Base-by-base conservation (phyloP, 64 coral and sea anemone genomes). In the Acropora yongei region DNA sequence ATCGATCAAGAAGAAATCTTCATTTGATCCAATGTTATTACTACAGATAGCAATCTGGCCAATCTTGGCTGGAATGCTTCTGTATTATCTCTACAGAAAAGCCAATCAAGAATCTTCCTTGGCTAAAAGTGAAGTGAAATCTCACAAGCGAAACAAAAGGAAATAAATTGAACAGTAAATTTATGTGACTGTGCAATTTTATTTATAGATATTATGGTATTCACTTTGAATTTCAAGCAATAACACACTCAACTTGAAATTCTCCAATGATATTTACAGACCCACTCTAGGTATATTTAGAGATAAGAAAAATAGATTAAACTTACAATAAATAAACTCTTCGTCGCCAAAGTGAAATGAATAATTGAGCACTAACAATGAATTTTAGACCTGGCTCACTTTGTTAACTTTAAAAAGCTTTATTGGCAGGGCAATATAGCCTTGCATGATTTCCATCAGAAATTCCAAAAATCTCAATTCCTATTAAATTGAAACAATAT, bases 1-100 rank as follows among this genome's bases (percentile, higher is more conserved):
- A 45, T 17, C 78, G 0, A 93, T 93, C 3, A 85, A 72, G 19
- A 76, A 45, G 44, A 93, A 87, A 19, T 85, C 83, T 44, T 77
- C 78, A 1, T 85, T 93, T n/a, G 91, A 93, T 58, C 58, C 85
- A 58, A 58, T 58, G 72, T 20, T 76, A 63, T 30, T 87, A 41
- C 49, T 85, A 4, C 91, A 93, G 58, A 68, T 93, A 80, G 80
- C 65, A 4, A 69, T 77, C 8, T 93, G 91, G 91, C 91, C 91
- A 47, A 50, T 85, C 40, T 5, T 93, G 7, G 91, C 44, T 50
- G 53, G 75, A 78, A 1, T 93, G 11, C 4, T 93, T 8, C 16
- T 86, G 39, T 92, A 92, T 78, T 84, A 85, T 14, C 51, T 92
- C 1, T 92, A 92, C 13, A 84, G 75, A 49, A 84, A 78, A 53